Base-by-base conservation (phyloP, 1,140 invertebrate genomes). In the Limonius californicus region DNA sequence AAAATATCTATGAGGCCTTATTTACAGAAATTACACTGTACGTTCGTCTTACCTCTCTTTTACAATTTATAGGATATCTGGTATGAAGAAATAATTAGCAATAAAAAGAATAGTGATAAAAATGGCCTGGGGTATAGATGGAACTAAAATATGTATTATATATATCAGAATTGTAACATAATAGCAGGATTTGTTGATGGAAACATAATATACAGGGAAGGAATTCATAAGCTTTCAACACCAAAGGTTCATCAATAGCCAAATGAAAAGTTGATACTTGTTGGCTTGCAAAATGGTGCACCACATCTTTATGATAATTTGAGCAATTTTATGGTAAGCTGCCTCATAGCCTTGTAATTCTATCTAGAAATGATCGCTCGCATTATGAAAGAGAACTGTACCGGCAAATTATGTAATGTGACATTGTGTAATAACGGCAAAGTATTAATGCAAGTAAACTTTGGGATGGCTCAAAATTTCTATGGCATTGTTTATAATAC, bases 51-150 rank as follows among this genome's bases (percentile, higher is more conserved):
- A n/a, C n/a, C n/a, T n/a, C n/a, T 11, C 4, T 32, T 32, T 32
- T 32, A 32, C 11, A 32, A 35, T 60, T n/a, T 73, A 59, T 62
- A 84, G 87, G 94, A 93, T 12, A 90, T 92, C 0, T 99, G 95
- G 96, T 97, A 95, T 78, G 95, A 99, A 79, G 97, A 99, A 79
- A 99, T 99, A 97, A 97, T 99, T 62, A 99, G 99, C 75, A 99
- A 99, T 77, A 83, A 97, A 50, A 98, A 99, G 71, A 98, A 90
- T 95, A 0, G 96, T 99, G 0, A 88, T 87, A 69, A 91, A 94
- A 58, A 97, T 99, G 92, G 85, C 90, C 21, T 99, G 97, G 97
- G 97, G 92, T 72, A 85, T 86, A 20, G 95, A 99, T 81, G 97
- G 97, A 14, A 85, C 92, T 69, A 97, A 95, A 79, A 99, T 99